phyloP scores from a whole-genome alignment of 2,888 invertebrate species.

The Apeira syringaria region DNA sequence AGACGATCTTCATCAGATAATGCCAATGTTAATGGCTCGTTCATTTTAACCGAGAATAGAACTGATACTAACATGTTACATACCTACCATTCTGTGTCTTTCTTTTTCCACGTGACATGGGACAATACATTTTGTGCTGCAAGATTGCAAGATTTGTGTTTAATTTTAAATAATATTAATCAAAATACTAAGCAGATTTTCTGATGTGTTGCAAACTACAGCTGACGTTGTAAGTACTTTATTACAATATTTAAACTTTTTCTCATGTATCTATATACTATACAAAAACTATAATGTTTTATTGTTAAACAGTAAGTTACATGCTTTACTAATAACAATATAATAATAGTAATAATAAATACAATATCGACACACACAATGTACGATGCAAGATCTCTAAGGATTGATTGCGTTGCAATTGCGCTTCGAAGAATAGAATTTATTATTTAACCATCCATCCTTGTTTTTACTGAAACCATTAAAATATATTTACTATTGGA shows the following conservation, averaged over 20 bases:
- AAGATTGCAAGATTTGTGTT: too few species aligned
- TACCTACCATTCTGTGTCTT: not conserved
- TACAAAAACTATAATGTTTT: too few species aligned
- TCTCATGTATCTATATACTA: conserved; percentile 20
- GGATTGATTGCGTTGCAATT: conserved; percentile 30
- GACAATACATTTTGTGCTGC: conserved; percentile 29
- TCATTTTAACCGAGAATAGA: conserved; percentile 7
- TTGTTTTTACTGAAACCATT: too few species aligned
- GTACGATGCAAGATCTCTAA: conserved; percentile 29
- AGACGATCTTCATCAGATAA: conserved; percentile 11
- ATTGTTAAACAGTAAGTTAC: too few species aligned
- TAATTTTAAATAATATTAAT: too few species aligned
- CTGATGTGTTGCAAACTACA: conserved; percentile 80
- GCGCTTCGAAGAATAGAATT: conserved; percentile 11
- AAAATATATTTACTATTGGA: too few species aligned
- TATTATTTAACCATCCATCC: too few species aligned
- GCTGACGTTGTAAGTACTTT: conserved; percentile 78
- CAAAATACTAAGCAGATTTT: conserved; percentile 82
- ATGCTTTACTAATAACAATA: too few species aligned
- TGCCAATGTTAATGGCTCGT: conserved; percentile 16
- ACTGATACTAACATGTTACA: not conserved
- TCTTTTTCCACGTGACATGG: conserved; percentile 4
- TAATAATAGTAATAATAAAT: too few species aligned
- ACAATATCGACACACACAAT: too few species aligned
- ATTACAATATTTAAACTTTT: conserved; percentile 19